These are phyloP conservation scores for Spermophilus dauricus DNA, from an alignment of 2,113 vertebrate genomes.

Conservation along the genomic window DNA sequence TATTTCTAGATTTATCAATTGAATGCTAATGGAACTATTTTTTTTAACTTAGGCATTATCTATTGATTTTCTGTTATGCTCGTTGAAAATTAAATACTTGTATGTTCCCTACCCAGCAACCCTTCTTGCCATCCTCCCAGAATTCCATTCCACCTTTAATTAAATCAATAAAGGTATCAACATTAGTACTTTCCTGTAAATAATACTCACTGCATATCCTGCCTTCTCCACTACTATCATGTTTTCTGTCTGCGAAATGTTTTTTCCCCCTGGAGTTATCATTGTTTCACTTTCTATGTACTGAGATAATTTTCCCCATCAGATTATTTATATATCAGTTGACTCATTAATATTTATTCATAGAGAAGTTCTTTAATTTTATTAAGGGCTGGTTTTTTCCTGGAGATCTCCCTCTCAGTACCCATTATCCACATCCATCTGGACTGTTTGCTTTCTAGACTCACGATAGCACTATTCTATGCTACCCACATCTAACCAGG, in stretches of 20 bases:
- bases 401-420: rapidly evolving
- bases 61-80: slow-evolving; percentile 42
- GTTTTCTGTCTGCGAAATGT: slow-evolving; percentile 34
- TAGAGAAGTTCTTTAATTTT: neutral
- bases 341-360: neutral
- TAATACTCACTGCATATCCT: neutral
- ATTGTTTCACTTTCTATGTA: slow-evolving; percentile 19
- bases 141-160: neutral
- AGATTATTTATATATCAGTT: neutral
- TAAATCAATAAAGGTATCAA: slow-evolving; percentile 31
- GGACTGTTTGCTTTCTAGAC: neutral
- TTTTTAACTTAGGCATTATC: neutral
- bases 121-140: neutral
- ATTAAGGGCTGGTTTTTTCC: neutral
- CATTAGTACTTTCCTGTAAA: neutral
- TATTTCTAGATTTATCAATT: slow-evolving; percentile 11
- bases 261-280: slow-evolving; percentile 27
- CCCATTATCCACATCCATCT: neutral
- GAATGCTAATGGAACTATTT: neutral
- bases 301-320: neutral
- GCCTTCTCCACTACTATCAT: neutral
- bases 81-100: slow-evolving; percentile 28
- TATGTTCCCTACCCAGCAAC: neutral
- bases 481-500: neutral
- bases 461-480: too few relatives aligned